Evolutionary conservation across 2,113 vertebrate species (phyloP).

Genomic region (Rissa tridactyla): DNA sequence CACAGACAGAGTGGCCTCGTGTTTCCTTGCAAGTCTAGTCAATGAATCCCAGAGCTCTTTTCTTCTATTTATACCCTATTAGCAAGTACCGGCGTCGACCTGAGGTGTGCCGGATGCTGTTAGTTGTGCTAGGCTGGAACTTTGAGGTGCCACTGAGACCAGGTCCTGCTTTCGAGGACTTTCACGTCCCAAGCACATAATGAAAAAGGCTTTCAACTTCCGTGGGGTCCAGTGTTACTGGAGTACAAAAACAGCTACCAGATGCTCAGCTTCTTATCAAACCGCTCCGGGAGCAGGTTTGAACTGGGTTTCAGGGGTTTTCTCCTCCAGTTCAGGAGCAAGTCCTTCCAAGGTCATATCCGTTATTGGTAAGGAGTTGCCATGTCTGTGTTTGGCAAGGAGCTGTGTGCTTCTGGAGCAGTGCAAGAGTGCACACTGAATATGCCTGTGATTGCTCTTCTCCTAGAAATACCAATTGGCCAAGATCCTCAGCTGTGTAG

Average conservation of each 20-base stretch:
- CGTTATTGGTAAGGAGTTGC: not conserved
- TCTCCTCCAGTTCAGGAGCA: not conserved
- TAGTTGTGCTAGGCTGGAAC: not conserved
- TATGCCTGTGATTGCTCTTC: not conserved
- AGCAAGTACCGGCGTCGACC: not conserved
- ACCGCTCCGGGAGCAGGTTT: accelerated
- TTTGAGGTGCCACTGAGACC: not conserved
- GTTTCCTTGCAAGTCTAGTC: not conserved
- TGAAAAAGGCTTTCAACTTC: not conserved
- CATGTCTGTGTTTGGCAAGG: not conserved
- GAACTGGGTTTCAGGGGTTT: not conserved
- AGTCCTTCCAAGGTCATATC: not conserved
- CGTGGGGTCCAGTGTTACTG: not conserved
- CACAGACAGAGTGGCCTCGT: not conserved
- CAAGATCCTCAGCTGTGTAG: not conserved
- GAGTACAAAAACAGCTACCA: not conserved
- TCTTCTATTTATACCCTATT: not conserved
- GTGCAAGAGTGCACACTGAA: not conserved
- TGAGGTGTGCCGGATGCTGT: not conserved
- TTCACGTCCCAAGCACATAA: not conserved
- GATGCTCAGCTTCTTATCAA: not conserved
- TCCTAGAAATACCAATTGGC: not conserved
- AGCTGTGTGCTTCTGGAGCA: not conserved
- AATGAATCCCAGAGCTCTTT: not conserved
- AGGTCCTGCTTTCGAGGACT: not conserved